These are phyloP conservation scores for Phaonia tiefii DNA, from an alignment of 2,888 invertebrate species.

Conservation along the genomic window DNA sequence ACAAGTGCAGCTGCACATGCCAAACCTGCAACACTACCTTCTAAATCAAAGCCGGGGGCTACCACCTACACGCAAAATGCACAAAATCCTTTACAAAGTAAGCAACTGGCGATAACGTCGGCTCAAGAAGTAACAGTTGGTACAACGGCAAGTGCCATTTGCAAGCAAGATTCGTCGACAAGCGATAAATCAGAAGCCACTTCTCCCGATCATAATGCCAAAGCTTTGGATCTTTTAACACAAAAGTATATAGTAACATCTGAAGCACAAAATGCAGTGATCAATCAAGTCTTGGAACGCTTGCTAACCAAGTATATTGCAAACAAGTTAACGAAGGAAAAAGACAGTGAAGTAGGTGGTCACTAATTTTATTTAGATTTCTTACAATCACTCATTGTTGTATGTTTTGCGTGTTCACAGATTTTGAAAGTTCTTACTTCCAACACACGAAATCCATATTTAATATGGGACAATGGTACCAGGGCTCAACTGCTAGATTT, in stretches of 20 bases:
- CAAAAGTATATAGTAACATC: constrained; percentile 69
- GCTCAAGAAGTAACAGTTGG: constrained; percentile 68
- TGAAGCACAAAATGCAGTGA: constrained; percentile 82
- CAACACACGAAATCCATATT: constrained; percentile 96
- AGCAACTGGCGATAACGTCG: constrained; percentile 76
- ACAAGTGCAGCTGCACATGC: constrained; percentile 45
- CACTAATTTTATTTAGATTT: neutral
- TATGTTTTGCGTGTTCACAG: constrained; percentile 76
- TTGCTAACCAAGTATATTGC: constrained; percentile 94
- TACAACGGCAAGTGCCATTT: constrained; percentile 63
- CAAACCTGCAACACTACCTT: constrained; percentile 54
- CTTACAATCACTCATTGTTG: neutral
- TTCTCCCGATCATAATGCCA: constrained; percentile 73
- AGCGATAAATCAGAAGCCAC: constrained; percentile 74
- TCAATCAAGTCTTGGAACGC: constrained; percentile 84
- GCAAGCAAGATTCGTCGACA: constrained; percentile 74
- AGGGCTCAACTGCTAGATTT: constrained; percentile 95
- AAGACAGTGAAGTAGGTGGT: constrained; percentile 87
- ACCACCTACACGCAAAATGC: constrained; percentile 79
- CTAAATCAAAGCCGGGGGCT: constrained; percentile 62
- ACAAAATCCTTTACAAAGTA: constrained; percentile 79
- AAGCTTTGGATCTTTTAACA: constrained; percentile 57
- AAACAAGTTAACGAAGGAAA: constrained; percentile 86
- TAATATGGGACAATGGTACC: constrained; percentile 99
- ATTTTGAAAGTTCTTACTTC: constrained; percentile 96